phyloP scores from a whole-genome alignment of 2,113 vertebrate species.

The Euleptes europaea region DNA sequence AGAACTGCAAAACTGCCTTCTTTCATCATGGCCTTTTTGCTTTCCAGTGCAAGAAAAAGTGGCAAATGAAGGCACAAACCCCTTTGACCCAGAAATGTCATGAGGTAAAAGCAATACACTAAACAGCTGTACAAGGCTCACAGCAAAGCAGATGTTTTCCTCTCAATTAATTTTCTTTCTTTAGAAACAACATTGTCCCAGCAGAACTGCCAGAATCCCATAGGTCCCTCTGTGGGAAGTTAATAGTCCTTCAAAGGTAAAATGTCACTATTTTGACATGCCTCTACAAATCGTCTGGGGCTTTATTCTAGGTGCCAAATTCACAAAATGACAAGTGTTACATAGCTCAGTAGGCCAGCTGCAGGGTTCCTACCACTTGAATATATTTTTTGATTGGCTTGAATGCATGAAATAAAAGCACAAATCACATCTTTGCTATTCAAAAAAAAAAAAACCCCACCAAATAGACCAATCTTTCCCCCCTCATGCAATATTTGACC shows the following conservation, averaged over 20 bases:
- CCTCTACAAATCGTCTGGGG: neutral
- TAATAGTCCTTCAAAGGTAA: neutral
- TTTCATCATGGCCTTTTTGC: too few species aligned
- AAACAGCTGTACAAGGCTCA: neutral
- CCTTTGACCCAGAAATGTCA: neutral
- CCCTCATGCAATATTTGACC: neutral
- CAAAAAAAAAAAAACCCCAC: too few species aligned
- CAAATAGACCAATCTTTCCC: neutral
- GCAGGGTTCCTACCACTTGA: neutral
- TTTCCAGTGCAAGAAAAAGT: too few species aligned
- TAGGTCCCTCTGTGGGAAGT: neutral
- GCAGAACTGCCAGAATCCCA: neutral
- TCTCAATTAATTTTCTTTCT: neutral
- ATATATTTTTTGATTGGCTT: neutral
- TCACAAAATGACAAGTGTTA: neutral
- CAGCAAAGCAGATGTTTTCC: neutral
- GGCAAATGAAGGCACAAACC: neutral
- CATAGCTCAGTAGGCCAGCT: neutral
- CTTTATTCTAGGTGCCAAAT: slow-evolving; percentile 6
- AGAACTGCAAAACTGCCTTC: neutral
- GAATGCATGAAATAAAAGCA: neutral
- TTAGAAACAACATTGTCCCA: neutral
- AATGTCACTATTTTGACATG: neutral
- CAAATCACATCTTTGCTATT: neutral
- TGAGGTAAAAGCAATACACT: neutral